Base-by-base conservation (phyloP, 2,888 invertebrate genomes). In the Philaethria dido region DNA sequence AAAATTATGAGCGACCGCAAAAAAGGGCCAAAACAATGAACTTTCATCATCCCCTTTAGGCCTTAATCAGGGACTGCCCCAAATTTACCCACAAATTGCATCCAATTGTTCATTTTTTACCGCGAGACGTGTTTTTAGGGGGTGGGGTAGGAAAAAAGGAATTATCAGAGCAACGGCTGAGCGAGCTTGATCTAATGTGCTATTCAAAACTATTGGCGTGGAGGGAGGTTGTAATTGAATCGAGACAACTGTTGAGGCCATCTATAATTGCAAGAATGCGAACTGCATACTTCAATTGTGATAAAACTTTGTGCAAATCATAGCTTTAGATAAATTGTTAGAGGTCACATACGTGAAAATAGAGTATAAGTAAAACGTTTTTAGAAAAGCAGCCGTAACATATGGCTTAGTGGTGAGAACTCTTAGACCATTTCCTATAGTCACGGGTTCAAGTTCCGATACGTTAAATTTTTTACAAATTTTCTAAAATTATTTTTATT, bases 41-140 rank as follows among this genome's bases (percentile, higher is more conserved):
- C 72, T 75, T 76, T 74, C 70, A 55, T 65, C 77, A 71, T 71
- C 80, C 84, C 83, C 85, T 83, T 83, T 80, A 75, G 80, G 80
- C 79, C 82, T 83, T 87, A 88, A 92, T 91, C 89, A 90, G 85
- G 80, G 80, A 77, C 81, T 87, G 89, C 86, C 89, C 90, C 77
- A 87, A 88, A 88, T 89, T 91, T 86, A 84, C 85, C 91, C 91
- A 86, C 92, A 92, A 92, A 92, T 92, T 92, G 92, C 90, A 88
- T 86, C 85, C 90, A 91, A 92, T 92, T 92, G 92, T 92, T 92
- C 92, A 91, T 85, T 92, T 92, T 92, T 92, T 92, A 91, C 86
- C 86, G 77, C 83, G 78, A 83, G 81, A 77, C 80, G 78, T 81
- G 82, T 84, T 81, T 82, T 22, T 64, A 57, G 88, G 89, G 87